A percentile compares a stretch with the other conserved stretches of the same genome.
These are phyloP conservation scores for Anolis apletophallus DNA, from an alignment of 2,797 vertebrate genomes.

Conservation along the genomic window DNA sequence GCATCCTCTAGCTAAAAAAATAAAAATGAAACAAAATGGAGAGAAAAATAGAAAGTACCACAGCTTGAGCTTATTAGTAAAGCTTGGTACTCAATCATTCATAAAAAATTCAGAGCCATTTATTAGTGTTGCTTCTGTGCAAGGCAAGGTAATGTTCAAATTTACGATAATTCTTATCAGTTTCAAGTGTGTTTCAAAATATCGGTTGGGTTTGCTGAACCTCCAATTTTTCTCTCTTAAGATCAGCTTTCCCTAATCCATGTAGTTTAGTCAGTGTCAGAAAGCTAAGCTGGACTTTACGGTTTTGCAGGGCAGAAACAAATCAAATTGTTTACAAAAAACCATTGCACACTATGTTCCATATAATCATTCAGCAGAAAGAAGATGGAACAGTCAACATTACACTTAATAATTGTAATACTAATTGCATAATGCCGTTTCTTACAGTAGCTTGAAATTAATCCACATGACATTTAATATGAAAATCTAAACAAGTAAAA, in stretches of 20 bases:
- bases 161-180: conserved; percentile 73
- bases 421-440: conserved; percentile 43
- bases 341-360: conserved; percentile 36
- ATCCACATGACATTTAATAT: conserved; percentile 22
- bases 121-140: conserved; percentile 68
- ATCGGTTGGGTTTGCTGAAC: conserved; percentile 66
- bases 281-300: conserved; percentile 64
- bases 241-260: conserved; percentile 68
- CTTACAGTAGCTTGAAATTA: conserved; percentile 24
- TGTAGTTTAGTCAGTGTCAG: conserved; percentile 55
- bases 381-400: conserved; percentile 42
- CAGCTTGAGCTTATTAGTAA: conserved; percentile 64
- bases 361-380: conserved; percentile 44
- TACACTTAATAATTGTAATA: conserved; percentile 35
- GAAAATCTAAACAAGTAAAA: conserved; percentile 20
- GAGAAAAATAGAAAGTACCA: conserved; percentile 50
- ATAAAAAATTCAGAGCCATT: conserved; percentile 77
- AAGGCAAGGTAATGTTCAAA: conserved; percentile 72
- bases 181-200: conserved; percentile 67
- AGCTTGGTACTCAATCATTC: conserved; percentile 65
- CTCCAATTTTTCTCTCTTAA: conserved; percentile 73
- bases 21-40: conserved; percentile 46
- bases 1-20: conserved; percentile 63
- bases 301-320: conserved; percentile 61
- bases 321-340: conserved; percentile 57